Evolutionary conservation across 2,113 vertebrate species (phyloP).

Genomic region (Siniperca chuatsi): DNA sequence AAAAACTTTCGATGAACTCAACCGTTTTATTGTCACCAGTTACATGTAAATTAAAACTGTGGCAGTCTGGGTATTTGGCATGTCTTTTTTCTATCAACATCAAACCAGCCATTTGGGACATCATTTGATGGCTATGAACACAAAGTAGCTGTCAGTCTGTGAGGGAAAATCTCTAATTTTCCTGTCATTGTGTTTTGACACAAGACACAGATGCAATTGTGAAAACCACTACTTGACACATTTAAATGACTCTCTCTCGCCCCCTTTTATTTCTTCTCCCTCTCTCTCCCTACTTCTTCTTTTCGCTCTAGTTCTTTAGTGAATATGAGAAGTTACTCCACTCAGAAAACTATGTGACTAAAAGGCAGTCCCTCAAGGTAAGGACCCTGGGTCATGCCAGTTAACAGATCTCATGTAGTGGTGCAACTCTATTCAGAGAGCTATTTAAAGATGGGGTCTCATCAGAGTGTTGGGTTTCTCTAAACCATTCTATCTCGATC

Average conservation of each 20-base stretch:
- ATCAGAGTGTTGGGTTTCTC: conserved; percentile 62
- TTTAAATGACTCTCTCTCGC: conserved; percentile 3
- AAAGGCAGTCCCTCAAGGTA: conserved; percentile 98
- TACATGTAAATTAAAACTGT: conserved; percentile 3
- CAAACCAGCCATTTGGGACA: conserved; percentile 28
- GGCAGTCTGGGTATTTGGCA: conserved; percentile 8
- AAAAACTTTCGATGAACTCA: neutral
- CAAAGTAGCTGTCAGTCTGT: conserved; percentile 49
- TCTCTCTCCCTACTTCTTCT: conserved; percentile 4
- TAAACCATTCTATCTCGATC: neutral
- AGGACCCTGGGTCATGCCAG: conserved; percentile 10
- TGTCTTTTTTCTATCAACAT: neutral
- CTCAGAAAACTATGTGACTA: conserved; percentile 98
- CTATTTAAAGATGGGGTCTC: conserved; percentile 48
- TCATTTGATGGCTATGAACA: conserved; percentile 30
- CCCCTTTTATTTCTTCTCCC: neutral
- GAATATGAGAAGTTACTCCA: conserved; percentile 98
- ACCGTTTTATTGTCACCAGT: neutral
- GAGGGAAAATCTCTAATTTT: conserved; percentile 32
- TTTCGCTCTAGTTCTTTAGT: conserved; percentile 90
- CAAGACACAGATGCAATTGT: conserved; percentile 25
- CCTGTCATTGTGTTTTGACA: conserved; percentile 48
- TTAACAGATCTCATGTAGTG: conserved; percentile 54
- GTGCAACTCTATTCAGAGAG: conserved; percentile 25
- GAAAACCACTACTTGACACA: conserved; percentile 1